A percentile compares a stretch with the other conserved stretches of the same genome.
phyloP scores from a whole-genome alignment of 64 coral and sea anemone genomes.

The Acropora yongei region DNA sequence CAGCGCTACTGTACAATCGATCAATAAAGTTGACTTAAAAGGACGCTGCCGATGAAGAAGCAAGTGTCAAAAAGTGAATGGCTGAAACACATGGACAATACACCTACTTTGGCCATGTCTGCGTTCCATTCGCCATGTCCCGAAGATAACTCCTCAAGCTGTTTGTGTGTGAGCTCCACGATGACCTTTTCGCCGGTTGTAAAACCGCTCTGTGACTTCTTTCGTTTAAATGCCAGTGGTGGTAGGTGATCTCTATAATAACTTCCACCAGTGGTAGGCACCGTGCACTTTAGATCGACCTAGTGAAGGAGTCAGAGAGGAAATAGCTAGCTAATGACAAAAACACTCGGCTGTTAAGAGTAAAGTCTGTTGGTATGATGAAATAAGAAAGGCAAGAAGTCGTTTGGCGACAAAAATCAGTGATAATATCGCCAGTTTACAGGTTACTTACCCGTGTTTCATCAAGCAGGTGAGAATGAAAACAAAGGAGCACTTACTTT shows the following conservation, averaged over 20 bases:
- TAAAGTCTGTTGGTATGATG: too few relatives aligned
- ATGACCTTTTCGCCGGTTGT: constrained; percentile 50
- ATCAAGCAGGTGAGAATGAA: too few relatives aligned
- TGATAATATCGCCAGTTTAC: too few relatives aligned
- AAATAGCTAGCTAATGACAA: neutral
- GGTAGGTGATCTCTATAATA: constrained; percentile 71
- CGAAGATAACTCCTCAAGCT: constrained; percentile 41
- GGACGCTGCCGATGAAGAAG: too few relatives aligned
- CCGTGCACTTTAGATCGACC: constrained; percentile 46
- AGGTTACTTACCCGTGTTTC: too few relatives aligned
- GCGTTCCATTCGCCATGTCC: constrained; percentile 65
- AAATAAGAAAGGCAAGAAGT: too few relatives aligned
- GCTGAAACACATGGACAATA: neutral
- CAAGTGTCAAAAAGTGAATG: neutral
- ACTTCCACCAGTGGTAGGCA: constrained; percentile 24
- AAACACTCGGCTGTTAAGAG: neutral
- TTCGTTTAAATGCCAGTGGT: neutral
- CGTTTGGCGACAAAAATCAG: too few relatives aligned
- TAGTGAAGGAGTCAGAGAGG: neutral
- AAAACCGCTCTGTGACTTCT: constrained; percentile 57
- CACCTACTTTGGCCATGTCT: constrained; percentile 57
- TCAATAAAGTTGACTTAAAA: too few relatives aligned
- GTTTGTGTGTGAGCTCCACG: constrained; percentile 6
- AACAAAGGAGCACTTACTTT: too few relatives aligned
- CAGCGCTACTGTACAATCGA: too few relatives aligned